Conservation (phyloP, 2,888 invertebrate genomes). For the Erebia aethiops region DNA sequence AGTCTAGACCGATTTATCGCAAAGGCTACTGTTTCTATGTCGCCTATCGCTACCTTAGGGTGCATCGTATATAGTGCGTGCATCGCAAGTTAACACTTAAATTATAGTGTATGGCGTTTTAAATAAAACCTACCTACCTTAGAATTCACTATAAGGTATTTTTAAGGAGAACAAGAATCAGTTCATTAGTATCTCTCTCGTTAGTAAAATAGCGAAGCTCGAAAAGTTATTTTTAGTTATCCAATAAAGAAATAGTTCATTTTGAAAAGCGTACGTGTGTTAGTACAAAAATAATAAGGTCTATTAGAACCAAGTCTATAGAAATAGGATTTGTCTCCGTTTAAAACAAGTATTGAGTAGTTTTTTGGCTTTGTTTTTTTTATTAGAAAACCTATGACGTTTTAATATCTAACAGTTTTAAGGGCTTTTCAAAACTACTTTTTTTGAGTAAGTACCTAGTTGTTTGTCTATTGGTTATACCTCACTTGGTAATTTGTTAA, state of each 20-base stretch:
- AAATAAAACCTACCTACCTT: slow-evolving; percentile 10
- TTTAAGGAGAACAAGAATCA: slow-evolving; percentile 19
- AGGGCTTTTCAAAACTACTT: background rate
- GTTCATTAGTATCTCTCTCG: slow-evolving; percentile 24
- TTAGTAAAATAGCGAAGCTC: slow-evolving; percentile 37
- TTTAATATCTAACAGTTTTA: slow-evolving; percentile 4
- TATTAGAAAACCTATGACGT: background rate
- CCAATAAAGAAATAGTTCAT: slow-evolving; percentile 1
- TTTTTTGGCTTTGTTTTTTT: background rate
- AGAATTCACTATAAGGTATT: slow-evolving; percentile 13
- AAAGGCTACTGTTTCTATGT: background rate
- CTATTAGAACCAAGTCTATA: background rate
- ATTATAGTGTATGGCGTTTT: slow-evolving; percentile 16
- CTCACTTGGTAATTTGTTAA: background rate
- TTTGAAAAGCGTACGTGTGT: background rate
- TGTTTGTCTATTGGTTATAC: background rate
- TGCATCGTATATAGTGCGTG: background rate
- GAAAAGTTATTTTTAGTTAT: slow-evolving; percentile 19
- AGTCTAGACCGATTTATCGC: too few species aligned
- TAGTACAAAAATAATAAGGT: background rate
- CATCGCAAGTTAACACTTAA: background rate
- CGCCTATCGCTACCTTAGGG: background rate
- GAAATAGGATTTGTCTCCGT: background rate
- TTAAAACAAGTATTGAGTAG: background rate
- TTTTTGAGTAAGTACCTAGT: slow-evolving; percentile 7